phyloP scores from a whole-genome alignment of 2,888 invertebrate genomes.

The Shargacucullia verbasci region DNA sequence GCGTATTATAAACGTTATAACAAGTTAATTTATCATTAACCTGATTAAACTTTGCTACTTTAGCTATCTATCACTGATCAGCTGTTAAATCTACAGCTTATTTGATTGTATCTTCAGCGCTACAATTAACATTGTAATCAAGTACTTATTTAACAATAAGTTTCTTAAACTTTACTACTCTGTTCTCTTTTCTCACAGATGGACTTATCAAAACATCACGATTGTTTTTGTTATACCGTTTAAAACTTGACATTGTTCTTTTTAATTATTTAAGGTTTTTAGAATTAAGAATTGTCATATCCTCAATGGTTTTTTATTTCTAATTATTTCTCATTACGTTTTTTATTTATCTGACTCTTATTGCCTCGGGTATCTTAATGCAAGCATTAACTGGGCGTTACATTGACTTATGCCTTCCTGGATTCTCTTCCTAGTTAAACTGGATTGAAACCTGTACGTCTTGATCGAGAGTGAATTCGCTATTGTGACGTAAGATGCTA shows the following conservation, averaged over 20 bases:
- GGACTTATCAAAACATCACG: too few relatives aligned
- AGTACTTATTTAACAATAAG: slow-evolving; percentile 23
- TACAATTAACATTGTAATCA: slow-evolving; percentile 37
- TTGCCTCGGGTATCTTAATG: slow-evolving; percentile 35
- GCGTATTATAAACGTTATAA: too few relatives aligned
- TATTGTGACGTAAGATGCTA: slow-evolving; percentile 72
- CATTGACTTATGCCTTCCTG: slow-evolving; percentile 63
- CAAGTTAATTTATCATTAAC: too few relatives aligned
- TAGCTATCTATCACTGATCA: too few relatives aligned
- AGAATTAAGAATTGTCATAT: background rate
- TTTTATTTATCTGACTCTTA: slow-evolving; percentile 21
- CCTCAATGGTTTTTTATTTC: background rate
- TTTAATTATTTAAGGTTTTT: slow-evolving; percentile 5
- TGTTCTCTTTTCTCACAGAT: slow-evolving; percentile 22
- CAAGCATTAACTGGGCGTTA: slow-evolving; percentile 47
- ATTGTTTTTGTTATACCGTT: background rate
- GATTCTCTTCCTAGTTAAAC: slow-evolving; percentile 71
- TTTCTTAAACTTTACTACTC: slow-evolving; percentile 7
- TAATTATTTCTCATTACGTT: slow-evolving; percentile 3
- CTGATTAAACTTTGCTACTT: too few relatives aligned
- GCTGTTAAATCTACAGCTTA: too few relatives aligned
- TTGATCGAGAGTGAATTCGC: slow-evolving; percentile 56
- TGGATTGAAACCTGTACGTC: slow-evolving; percentile 59
- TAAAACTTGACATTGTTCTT: background rate
- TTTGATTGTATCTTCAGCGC: slow-evolving; percentile 32